These are phyloP conservation scores for Acromyrmex charruanus DNA, from an alignment of 1,140 invertebrate species.

Conservation along the genomic window DNA sequence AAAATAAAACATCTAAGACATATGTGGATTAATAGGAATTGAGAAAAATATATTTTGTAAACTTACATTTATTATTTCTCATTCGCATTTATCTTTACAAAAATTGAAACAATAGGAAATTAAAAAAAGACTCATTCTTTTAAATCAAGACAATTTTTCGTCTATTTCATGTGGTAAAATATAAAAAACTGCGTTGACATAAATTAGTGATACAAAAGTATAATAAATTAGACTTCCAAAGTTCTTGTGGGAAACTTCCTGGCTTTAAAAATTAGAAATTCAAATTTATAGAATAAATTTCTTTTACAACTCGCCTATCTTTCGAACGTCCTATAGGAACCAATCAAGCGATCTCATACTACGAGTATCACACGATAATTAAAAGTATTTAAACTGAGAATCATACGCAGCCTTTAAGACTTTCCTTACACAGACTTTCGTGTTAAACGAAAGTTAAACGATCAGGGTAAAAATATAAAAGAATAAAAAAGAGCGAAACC, in stretches of 20 bases:
- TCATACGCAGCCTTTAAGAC: conserved; percentile 31
- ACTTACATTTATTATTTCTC: conserved; percentile 13
- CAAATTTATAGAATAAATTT: neutral
- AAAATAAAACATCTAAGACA: conserved; percentile 12
- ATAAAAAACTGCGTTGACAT: neutral
- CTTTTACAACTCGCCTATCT: conserved; percentile 20
- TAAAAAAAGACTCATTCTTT: neutral
- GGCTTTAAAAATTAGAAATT: neutral
- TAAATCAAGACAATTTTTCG: neutral
- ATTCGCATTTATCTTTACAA: neutral
- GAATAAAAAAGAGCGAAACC: conserved; percentile 18
- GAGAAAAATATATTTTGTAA: neutral
- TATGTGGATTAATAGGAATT: conserved; percentile 28
- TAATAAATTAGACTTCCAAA: conserved; percentile 26
- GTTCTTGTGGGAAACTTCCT: neutral
- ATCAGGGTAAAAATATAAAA: conserved; percentile 56
- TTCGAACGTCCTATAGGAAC: conserved; percentile 17
- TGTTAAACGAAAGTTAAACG: conserved; percentile 14
- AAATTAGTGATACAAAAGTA: conserved; percentile 1
- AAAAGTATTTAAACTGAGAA: conserved; percentile 20
- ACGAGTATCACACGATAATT: conserved; percentile 13
- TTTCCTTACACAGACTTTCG: conserved; percentile 19
- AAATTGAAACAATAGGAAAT: conserved; percentile 1
- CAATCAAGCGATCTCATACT: conserved; percentile 23
- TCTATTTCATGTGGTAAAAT: neutral